phyloP scores from a whole-genome alignment of 2,113 vertebrate species.

The Zapus hudsonius region DNA sequence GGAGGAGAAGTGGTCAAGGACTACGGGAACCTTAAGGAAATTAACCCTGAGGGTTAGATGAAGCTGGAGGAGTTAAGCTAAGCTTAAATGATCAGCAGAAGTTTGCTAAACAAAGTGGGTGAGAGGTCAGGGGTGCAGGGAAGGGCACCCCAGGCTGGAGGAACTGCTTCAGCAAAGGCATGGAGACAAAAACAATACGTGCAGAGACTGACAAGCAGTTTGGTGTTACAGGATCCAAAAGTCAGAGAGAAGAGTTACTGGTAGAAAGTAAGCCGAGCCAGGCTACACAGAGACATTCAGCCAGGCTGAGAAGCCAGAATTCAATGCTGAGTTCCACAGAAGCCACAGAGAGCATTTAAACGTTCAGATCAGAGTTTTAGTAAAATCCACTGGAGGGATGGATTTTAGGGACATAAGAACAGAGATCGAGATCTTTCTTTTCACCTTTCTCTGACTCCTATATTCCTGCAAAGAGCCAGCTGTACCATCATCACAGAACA shows the following conservation, averaged over 20 bases:
- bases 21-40: neutral
- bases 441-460: neutral
- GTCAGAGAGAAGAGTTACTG: neutral
- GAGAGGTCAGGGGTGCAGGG: slow-evolving; percentile 25
- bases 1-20: neutral
- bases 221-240: slow-evolving; percentile 1
- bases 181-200: neutral
- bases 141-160: neutral
- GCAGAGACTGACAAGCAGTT: neutral
- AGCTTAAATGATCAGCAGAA: slow-evolving; percentile 3
- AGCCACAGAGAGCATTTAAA: neutral
- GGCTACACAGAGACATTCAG: neutral
- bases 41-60: neutral
- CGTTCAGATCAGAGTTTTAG: neutral
- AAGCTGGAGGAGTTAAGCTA: neutral
- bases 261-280: neutral
- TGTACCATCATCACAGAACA: neutral
- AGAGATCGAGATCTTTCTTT: neutral
- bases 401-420: neutral
- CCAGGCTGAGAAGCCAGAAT: neutral
- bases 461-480: neutral
- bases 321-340: neutral
- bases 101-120: slow-evolving; percentile 32
- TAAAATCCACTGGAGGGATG: neutral
- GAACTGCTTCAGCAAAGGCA: slow-evolving; percentile 1